Conservation (phyloP, 1,140 invertebrate species). For the Antheraea pernyi region DNA sequence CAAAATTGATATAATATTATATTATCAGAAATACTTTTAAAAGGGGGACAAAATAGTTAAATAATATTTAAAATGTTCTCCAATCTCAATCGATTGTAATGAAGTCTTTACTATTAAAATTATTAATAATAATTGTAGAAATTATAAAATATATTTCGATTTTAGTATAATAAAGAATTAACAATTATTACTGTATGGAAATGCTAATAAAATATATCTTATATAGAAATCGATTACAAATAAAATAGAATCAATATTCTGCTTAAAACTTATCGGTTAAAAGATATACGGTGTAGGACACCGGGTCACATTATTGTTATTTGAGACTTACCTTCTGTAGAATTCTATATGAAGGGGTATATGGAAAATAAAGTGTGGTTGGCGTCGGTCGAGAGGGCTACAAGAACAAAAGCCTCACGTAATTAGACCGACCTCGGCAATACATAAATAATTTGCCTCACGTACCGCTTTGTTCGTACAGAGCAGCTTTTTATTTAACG, state of each 20-base stretch:
- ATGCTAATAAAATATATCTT: too few species aligned
- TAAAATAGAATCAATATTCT: neutral
- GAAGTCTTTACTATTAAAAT: too few species aligned
- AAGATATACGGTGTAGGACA: neutral
- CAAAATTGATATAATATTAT: too few species aligned
- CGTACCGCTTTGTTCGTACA: conserved; percentile 67
- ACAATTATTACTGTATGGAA: too few species aligned
- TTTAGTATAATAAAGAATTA: too few species aligned
- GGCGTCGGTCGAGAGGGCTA: conserved; percentile 35
- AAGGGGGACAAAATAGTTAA: too few species aligned
- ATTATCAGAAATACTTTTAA: too few species aligned
- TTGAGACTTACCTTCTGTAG: conserved; percentile 26
- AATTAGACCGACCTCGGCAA: conserved; percentile 74
- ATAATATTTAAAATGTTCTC: too few species aligned
- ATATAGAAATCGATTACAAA: too few species aligned
- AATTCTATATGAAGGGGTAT: conserved; percentile 25
- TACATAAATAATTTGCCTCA: conserved; percentile 78
- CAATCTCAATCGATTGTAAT: too few species aligned
- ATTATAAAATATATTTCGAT: too few species aligned
- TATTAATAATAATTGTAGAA: too few species aligned
- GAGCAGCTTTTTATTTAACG: conserved; percentile 74
- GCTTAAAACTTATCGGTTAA: neutral
- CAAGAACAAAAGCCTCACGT: conserved; percentile 72
- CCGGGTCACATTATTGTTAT: conserved; percentile 52
- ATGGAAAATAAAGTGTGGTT: conserved; percentile 40